Evolutionary conservation across 2,888 invertebrate genomes (phyloP).

Genomic region (Exephanes ischioxanthus): DNA sequence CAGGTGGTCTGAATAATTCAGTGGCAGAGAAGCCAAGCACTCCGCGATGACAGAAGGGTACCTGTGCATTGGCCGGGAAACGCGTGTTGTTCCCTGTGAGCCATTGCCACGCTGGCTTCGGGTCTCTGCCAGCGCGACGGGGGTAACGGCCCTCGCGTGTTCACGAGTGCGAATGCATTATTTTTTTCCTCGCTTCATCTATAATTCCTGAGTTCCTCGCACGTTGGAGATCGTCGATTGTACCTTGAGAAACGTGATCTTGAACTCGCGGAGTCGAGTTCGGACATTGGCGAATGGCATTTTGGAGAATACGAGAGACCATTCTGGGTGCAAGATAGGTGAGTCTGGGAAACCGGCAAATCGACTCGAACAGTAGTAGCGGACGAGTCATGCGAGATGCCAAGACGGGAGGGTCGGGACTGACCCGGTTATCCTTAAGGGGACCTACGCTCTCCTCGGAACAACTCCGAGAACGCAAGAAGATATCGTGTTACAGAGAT

Average conservation of each 20-base stretch:
- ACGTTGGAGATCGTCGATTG: constrained; percentile 14
- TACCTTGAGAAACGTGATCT: constrained; percentile 19
- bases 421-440: constrained; percentile 73
- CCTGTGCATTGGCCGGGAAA: background rate
- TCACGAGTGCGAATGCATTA: background rate
- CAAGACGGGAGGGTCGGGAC: constrained; percentile 54
- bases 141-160: constrained; percentile 42
- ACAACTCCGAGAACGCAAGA: constrained; percentile 6
- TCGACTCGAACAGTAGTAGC: constrained; percentile 2
- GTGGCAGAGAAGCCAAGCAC: background rate
- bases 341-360: background rate
- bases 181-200: constrained; percentile 13
- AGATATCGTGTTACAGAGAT: constrained; percentile 67
- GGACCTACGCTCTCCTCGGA: constrained; percentile 66
- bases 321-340: background rate
- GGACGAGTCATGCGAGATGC: background rate
- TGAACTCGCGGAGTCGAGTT: constrained; percentile 18
- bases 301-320: background rate
- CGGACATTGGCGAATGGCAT: background rate
- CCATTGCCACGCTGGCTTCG: constrained; percentile 9
- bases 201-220: constrained; percentile 15
- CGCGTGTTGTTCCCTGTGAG: constrained; percentile 14
- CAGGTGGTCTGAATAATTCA: constrained; percentile 42
- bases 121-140: constrained; percentile 35
- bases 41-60: constrained; percentile 9